phyloP scores from a whole-genome alignment of 2,113 vertebrate species.

The Campylomormyrus tamandua region DNA sequence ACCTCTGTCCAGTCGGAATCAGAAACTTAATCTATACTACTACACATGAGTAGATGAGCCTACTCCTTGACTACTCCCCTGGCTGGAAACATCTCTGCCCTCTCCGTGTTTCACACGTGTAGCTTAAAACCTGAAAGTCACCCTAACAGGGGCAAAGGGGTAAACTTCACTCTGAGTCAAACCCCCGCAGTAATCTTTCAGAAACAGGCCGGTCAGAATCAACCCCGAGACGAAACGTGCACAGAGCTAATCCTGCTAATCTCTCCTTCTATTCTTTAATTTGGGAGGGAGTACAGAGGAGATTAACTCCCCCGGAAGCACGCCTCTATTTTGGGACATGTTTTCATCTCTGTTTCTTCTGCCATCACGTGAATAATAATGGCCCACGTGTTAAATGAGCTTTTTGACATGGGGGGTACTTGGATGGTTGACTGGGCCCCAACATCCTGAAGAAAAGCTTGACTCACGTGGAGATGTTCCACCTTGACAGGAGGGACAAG shows the following conservation, averaged over 20 bases:
- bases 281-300: neutral
- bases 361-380: neutral
- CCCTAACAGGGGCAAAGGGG: neutral
- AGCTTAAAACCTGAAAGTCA: neutral
- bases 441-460: neutral
- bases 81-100: neutral
- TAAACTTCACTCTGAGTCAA: neutral
- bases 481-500: neutral
- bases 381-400: neutral
- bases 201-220: neutral
- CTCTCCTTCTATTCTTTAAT: slow-evolving; percentile 11
- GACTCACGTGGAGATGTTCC: neutral
- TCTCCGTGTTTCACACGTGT: neutral
- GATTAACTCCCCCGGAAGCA: neutral
- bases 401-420: neutral
- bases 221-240: neutral
- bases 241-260: slow-evolving; percentile 13
- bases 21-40: neutral
- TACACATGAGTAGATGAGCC: neutral
- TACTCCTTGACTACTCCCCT: neutral
- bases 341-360: neutral
- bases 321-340: neutral
- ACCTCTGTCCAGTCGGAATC: neutral
- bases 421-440: neutral
- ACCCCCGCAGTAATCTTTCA: neutral